Evolutionary conservation across 2,888 invertebrate species (phyloP).

Genomic region (Microdon myrmicae): DNA sequence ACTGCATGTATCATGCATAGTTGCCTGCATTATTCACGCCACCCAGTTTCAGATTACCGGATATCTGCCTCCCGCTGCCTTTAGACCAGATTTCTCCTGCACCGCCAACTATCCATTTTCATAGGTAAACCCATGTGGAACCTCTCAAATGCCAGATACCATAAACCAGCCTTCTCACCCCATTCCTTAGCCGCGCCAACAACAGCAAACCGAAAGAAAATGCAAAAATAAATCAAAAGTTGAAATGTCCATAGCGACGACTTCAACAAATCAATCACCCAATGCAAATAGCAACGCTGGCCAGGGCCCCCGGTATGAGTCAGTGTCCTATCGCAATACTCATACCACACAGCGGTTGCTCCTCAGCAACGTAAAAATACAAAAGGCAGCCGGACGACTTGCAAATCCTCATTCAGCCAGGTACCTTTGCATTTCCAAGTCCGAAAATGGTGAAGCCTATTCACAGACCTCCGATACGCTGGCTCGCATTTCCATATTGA

Average conservation of each 20-base stretch:
- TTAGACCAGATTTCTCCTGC: too few relatives aligned
- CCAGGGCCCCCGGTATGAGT: slow-evolving; percentile 1
- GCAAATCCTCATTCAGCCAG: slow-evolving; percentile 47
- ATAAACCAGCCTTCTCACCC: too few relatives aligned
- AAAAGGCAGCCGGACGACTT: slow-evolving; percentile 39
- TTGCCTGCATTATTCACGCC: too few relatives aligned
- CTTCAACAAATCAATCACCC: slow-evolving; percentile 50
- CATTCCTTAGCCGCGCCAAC: too few relatives aligned
- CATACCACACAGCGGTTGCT: neutral
- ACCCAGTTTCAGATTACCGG: too few relatives aligned
- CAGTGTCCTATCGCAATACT: neutral
- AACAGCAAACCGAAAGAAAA: slow-evolving; percentile 35
- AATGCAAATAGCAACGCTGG: slow-evolving; percentile 47
- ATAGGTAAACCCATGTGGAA: too few relatives aligned
- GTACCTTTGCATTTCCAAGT: slow-evolving; percentile 22
- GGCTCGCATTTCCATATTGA: slow-evolving; percentile 39
- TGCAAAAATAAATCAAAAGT: slow-evolving; percentile 52
- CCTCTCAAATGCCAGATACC: too few relatives aligned
- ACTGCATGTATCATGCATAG: too few relatives aligned
- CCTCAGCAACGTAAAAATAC: neutral
- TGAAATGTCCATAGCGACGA: slow-evolving; percentile 48
- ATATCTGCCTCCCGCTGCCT: too few relatives aligned
- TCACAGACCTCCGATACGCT: neutral
- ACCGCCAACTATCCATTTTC: too few relatives aligned
- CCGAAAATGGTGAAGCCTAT: slow-evolving; percentile 34